These are phyloP conservation scores for Drosophila glabriapex DNA, from an alignment of 2,888 invertebrate genomes.

Conservation along the genomic window DNA sequence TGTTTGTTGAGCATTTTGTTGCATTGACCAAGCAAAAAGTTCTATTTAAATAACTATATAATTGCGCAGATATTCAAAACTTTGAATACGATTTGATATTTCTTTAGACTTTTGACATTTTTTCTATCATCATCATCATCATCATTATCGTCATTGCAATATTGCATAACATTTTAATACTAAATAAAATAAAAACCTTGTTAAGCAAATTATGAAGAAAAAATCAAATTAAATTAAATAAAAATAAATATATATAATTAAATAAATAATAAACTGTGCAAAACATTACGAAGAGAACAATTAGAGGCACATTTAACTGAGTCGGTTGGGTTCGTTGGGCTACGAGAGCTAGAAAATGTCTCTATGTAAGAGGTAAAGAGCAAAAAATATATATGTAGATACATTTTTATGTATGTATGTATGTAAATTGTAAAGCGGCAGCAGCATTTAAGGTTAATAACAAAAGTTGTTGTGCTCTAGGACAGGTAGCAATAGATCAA, in stretches of 20 bases:
- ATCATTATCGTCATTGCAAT: conserved; percentile 46
- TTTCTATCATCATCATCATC: conserved; percentile 48
- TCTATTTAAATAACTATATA: conserved; percentile 46
- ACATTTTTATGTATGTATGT: conserved; percentile 18
- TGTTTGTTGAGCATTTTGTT: conserved; percentile 41
- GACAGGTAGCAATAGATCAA: conserved; percentile 57
- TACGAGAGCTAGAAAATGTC: conserved; percentile 45
- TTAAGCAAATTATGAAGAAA: conserved; percentile 59
- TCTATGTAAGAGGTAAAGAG: conserved; percentile 33
- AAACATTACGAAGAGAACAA: conserved; percentile 51
- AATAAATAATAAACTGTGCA: conserved; percentile 52
- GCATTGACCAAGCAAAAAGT: conserved; percentile 51
- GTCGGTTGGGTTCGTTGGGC: conserved; percentile 42
- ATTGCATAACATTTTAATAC: conserved; percentile 58
- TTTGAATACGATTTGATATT: conserved; percentile 83
- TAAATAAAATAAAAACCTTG: conserved; percentile 49
- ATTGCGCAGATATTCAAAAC: conserved; percentile 75
- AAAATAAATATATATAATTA: conserved; percentile 24
- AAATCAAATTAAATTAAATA: conserved; percentile 33
- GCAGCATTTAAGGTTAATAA: conserved; percentile 75
- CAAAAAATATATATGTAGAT: conserved; percentile 15
- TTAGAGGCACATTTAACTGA: conserved; percentile 51
- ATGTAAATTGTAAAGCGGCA: conserved; percentile 58
- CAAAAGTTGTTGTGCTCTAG: conserved; percentile 65
- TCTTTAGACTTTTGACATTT: conserved; percentile 53